Evolutionary conservation across 1,140 invertebrate species (phyloP), one percentile per base, ranked within the genome.

Genomic region (Drosophila grimshawi): DNA sequence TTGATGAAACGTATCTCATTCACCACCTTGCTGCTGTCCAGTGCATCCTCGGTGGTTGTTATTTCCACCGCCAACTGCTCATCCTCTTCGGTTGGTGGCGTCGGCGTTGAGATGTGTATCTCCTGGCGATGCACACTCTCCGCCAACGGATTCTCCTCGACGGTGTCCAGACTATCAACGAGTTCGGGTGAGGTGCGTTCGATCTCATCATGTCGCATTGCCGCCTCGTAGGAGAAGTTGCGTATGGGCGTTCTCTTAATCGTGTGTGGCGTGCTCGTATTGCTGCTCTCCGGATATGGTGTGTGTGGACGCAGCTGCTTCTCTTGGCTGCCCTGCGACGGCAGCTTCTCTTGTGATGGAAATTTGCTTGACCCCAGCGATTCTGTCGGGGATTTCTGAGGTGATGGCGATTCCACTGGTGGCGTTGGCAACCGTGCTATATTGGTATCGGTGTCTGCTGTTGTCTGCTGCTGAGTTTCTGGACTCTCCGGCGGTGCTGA

Each of bases 1-100:
- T 92, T 92, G 27, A 92, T 92, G 39, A 92, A 92, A 1, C 91
- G 82, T 51, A 92, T 92, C 61, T 92, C 91, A 60, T 92, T 92
- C 0, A 92, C 72, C 30, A 91, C 77, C 10, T 90, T 90, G 30
- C 75, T 90, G 56, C 86, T 75, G 62, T 91, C 91, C 55, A 78
- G 53, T 1, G 80, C 74, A 61, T 92, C 91, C 5, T 79, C 78
- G 4, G 70, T 91, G 4, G 91, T 91, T 2, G 82, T 90, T 51
- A 92, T 92, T 43, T 92, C 91, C 29, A 92, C 78, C 3, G 82
- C 83, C 52, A 92, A 30, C 27, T 92, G 81, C 49, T 92, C 91
- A 43, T 92, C 91, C 61, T 92, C 91, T 30, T 92, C 91, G 27
- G 88, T 80, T 19, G 91, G 88, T 27, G 86, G 85, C 5, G 83